These are phyloP conservation scores for Ammospiza nelsoni DNA, from an alignment of 2,113 vertebrate genomes.

Conservation along the genomic window DNA sequence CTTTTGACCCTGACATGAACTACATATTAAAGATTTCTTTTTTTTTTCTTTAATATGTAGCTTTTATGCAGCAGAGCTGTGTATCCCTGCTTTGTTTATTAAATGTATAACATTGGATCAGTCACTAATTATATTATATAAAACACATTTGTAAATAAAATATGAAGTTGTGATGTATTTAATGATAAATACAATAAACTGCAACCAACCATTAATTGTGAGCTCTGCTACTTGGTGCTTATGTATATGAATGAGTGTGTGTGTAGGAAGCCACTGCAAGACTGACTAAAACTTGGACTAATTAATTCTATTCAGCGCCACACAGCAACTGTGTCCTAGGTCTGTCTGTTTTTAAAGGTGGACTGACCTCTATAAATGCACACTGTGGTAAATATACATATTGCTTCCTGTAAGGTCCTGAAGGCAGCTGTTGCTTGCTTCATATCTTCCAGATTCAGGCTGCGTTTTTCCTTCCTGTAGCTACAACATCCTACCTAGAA, in stretches of 20 bases:
- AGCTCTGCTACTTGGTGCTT: not conserved
- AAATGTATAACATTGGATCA: not conserved
- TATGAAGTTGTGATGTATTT: not conserved
- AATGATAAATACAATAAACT: not conserved
- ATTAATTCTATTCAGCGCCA: not conserved
- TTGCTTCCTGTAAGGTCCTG: not conserved
- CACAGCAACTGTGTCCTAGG: not conserved
- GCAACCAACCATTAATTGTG: not conserved
- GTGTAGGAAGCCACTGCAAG: not conserved
- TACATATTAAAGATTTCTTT: not conserved
- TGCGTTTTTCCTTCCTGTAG: not conserved
- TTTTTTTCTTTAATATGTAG: not conserved
- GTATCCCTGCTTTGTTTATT: not conserved
- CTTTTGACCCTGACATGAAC: slow-evolving; percentile 27
- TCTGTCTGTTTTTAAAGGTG: not conserved
- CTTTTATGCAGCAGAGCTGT: not conserved
- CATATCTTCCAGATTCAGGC: not conserved
- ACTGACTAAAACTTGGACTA: not conserved
- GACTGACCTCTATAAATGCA: not conserved
- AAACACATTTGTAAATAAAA: not conserved
- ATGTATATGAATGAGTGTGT: not conserved
- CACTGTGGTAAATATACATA: fast-evolving
- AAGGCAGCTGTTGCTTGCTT: not conserved
- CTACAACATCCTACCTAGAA: not conserved
- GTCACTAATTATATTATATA: not conserved